Conservation (phyloP, 2,797 vertebrate species). For the Hafferia zeledoni region DNA sequence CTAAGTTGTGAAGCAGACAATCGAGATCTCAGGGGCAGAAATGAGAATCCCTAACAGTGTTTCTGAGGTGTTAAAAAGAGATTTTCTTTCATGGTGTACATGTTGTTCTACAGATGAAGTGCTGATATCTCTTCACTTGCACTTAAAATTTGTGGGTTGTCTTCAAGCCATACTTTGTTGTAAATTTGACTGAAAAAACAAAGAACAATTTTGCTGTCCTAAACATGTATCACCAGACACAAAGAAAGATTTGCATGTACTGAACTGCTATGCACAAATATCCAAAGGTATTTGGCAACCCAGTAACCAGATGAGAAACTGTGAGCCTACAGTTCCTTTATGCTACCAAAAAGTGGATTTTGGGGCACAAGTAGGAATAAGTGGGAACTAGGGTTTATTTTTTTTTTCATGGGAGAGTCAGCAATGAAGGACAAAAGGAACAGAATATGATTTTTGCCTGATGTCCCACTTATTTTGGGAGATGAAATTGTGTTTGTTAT, state of each 20-base stretch:
- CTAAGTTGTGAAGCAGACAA: constrained; percentile 46
- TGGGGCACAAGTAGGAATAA: background rate
- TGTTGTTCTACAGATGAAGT: constrained; percentile 35
- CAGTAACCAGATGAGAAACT: background rate
- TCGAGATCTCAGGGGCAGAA: constrained; percentile 28
- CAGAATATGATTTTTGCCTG: background rate
- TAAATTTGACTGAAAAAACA: background rate
- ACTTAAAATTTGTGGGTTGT: background rate
- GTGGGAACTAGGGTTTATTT: background rate
- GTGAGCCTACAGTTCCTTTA: background rate
- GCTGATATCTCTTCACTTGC: constrained; percentile 15
- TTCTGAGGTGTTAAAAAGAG: constrained; percentile 52
- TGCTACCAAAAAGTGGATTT: background rate
- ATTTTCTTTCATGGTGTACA: constrained; percentile 27
- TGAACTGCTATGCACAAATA: background rate
- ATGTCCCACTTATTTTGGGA: background rate
- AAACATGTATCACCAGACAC: background rate
- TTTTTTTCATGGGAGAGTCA: background rate
- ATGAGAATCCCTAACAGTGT: constrained; percentile 40
- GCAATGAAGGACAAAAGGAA: background rate
- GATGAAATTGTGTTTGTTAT: background rate
- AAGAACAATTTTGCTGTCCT: background rate
- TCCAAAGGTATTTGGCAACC: background rate
- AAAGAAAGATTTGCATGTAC: background rate
- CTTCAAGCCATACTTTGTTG: background rate